A percentile compares a stretch with the other conserved stretches of the same genome.
These are phyloP conservation scores for Cliona cf. orientalis DNA, from an alignment of 37 sponge, comb jelly and placozoan species.

Conservation along the genomic window DNA sequence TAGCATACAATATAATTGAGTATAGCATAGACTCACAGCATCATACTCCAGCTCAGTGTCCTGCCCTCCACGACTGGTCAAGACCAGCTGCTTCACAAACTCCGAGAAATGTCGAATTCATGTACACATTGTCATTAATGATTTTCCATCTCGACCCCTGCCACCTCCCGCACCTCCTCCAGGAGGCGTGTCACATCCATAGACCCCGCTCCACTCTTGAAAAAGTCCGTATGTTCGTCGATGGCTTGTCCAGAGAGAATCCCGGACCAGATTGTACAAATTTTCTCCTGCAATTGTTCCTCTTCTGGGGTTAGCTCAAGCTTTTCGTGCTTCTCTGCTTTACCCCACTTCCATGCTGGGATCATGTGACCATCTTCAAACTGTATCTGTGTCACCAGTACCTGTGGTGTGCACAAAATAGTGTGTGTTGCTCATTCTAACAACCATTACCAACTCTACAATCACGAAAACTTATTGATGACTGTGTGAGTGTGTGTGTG, in stretches of 20 bases:
- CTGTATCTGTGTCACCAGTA: conserved; percentile 84
- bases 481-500: no score
- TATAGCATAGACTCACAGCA: conserved; percentile 60
- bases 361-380: conserved; percentile 87
- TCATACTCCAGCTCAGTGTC: conserved; percentile 65
- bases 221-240: conserved; percentile 92
- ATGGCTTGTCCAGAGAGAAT: conserved; percentile 69
- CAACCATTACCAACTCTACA: no score
- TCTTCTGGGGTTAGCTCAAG: conserved; percentile 82
- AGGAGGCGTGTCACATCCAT: conserved; percentile 94
- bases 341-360: conserved; percentile 81
- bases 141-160: conserved; percentile 65
- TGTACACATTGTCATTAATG: conserved; percentile 92
- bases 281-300: conserved; percentile 55
- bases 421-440: no score
- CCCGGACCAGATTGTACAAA: conserved; percentile 70
- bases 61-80: conserved; percentile 79
- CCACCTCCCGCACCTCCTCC: conserved; percentile 82
- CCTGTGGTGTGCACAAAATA: no score
- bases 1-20: no score
- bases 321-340: conserved; percentile 59
- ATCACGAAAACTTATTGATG: no score
- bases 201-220: conserved; percentile 87
- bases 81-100: conserved; percentile 67
- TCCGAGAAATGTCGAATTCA: conserved; percentile 79